Percentiles rank a stretch among this genome's conserved stretches.
phyloP scores from a whole-genome alignment of 2,113 vertebrate genomes.

The Microcebus griseorufus region DNA sequence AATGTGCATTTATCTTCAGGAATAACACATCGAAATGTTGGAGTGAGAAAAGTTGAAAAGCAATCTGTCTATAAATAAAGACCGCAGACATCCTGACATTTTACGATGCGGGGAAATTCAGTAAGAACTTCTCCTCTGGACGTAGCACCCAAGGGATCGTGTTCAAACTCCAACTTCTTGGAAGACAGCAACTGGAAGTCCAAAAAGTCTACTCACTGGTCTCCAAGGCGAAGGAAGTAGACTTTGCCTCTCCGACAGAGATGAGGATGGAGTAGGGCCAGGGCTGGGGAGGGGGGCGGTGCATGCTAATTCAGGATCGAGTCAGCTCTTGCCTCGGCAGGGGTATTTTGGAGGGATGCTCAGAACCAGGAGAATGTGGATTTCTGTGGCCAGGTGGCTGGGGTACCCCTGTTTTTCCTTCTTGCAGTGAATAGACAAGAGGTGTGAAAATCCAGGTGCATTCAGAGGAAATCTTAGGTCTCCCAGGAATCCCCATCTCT shows the following conservation, averaged over 20 bases:
- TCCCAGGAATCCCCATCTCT: background rate
- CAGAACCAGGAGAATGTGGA: background rate
- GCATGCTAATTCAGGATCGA: background rate
- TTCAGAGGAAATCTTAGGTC: too few relatives aligned
- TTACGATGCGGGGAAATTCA: background rate
- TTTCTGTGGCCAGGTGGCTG: background rate
- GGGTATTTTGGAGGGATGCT: background rate
- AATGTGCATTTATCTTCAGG: constrained; percentile 82
- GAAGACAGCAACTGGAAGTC: background rate
- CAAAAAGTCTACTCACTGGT: background rate
- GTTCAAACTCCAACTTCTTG: constrained; percentile 54
- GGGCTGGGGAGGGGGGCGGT: rapidly evolving
- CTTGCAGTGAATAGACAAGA: background rate
- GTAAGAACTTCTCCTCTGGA: constrained; percentile 36
- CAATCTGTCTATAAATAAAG: constrained; percentile 80
- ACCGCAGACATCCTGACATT: constrained; percentile 73
- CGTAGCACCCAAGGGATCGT: constrained; percentile 34
- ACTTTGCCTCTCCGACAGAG: background rate
- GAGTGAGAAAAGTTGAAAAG: constrained; percentile 78
- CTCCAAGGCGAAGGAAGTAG: background rate
- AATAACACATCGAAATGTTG: constrained; percentile 74
- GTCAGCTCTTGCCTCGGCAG: background rate
- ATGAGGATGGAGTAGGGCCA: rapidly evolving
- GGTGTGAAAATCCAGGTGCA: background rate
- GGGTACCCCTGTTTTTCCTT: background rate